Evolutionary conservation across 2,888 invertebrate species (phyloP), one percentile per base, ranked within the genome.

Genomic region (Heteromurus nitidus): DNA sequence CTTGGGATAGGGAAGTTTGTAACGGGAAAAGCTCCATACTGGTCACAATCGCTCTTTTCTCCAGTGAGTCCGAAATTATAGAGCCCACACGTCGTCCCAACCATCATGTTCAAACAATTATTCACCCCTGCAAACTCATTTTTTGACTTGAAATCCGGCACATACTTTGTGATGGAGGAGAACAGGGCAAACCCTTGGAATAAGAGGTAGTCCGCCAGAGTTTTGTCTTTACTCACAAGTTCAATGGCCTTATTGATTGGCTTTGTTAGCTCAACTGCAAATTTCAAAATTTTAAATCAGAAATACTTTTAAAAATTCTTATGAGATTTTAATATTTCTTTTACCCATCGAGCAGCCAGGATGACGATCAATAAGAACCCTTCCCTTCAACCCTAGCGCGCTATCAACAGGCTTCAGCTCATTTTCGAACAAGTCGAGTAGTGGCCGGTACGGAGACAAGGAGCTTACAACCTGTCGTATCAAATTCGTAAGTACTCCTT

Each of bases 291-390:
- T n/a, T n/a, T n/a, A n/a, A n/a, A n/a, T n/a, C n/a, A n/a, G 18
- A 47, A 47, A 47, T 47, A n/a, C 11, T 11, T 18, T 44, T 50
- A 18, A 18, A 50, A 50, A 50, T 18, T 50, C 2, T 18, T 18
- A 50, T 36, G n/a, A n/a, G n/a, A n/a, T n/a, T n/a, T n/a, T n/a
- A n/a, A 18, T 50, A 50, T 20, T 11, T 50, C 50, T 16, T 36
- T 74, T 64, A 74, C 74, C 13, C 74, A 74, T 74, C 20, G 67
- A 20, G 24, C 75, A 75, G 36, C 67, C 75, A n/a, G 75, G 75
- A 58, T 75, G 20, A n/a, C 22, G 31, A 1, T 31, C 67, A 44
- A 75, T 26, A 16, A 75, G n/a, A 20, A 58, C n/a, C 24, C 26
- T 67, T 1, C 30, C 42, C 20, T 67, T 58, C 1, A 67, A 5